Evolutionary conservation across 2,797 vertebrate genomes (phyloP).

Genomic region (Gallinago nigripennis): DNA sequence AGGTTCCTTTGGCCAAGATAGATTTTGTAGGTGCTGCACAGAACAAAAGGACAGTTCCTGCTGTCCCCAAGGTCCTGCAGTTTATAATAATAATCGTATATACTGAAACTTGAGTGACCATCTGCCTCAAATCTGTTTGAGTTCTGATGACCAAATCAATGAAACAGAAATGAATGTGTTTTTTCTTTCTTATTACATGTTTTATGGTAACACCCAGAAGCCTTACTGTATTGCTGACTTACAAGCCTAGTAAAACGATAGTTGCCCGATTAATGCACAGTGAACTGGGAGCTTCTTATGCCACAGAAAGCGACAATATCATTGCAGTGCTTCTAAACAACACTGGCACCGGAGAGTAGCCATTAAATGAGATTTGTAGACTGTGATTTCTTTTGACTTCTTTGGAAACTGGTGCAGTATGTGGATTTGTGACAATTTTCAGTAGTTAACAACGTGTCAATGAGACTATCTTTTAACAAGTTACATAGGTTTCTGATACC

Average conservation of each 20-base stretch:
- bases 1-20: too few relatives aligned
- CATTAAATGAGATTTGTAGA: background rate
- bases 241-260: background rate
- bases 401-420: background rate
- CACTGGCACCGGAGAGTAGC: too few relatives aligned
- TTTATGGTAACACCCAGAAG: background rate
- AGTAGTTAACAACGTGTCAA: background rate
- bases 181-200: background rate
- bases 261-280: accelerated
- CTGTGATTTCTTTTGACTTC: background rate
- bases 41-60: background rate
- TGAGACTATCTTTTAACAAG: background rate
- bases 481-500: background rate
- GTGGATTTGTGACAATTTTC: background rate
- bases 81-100: background rate
- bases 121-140: background rate
- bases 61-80: background rate
- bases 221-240: background rate
- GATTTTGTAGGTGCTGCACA: background rate
- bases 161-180: background rate
- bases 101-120: background rate
- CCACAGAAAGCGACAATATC: background rate
- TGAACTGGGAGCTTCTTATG: background rate
- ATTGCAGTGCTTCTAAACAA: background rate
- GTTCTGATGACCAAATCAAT: background rate